Evolutionary conservation across 2,888 invertebrate genomes (phyloP), one percentile per base, ranked within the genome.

Genomic region (Lasioglossum lativentre): DNA sequence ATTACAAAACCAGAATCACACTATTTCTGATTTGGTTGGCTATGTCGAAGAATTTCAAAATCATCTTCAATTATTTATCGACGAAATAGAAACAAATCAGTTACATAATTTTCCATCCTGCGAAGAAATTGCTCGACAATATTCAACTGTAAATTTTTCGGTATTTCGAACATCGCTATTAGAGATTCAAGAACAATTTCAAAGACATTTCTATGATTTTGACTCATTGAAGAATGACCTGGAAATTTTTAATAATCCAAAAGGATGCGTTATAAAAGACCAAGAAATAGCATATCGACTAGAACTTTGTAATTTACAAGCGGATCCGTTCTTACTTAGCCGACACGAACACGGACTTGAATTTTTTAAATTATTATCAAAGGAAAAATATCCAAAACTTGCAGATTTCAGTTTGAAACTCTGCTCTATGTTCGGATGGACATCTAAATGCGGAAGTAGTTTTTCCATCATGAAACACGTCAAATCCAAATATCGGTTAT

Each of bases 291-390:
- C 47, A 23, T 52, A 52, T 52, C 47, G 23, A 23, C 23, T 52
- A 23, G 47, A 52, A 52, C 47, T 52, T 52, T 23, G 47, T 52
- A 5, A 23, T 52, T 52, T 52, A 52, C 47, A 52, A 52, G 2
- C 47, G 23, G 47, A 52, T 52, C 8, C 8, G 23, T 52, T 52
- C 23, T 52, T 52, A 52, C 47, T 52, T 52, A 23, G 47, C 8
- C 47, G 47, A 23, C 8, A 52, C 8, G 47, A 52, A 8, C 5
- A 23, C 23, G 47, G 23, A 52, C 47, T 52, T 23, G n/a, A 38
- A 52, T 78, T 38, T 27, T 77, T 80, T 27, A 59, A 59, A 23
- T 23, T 52, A 52, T 52, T 52, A 52, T 23, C 47, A 52, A 52
- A 23, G 47, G 47, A 52, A 23, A 52, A 52, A 23, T 52, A 52